Evolutionary conservation across 2,888 invertebrate genomes (phyloP).

Genomic region (Epinotia bilunana): DNA sequence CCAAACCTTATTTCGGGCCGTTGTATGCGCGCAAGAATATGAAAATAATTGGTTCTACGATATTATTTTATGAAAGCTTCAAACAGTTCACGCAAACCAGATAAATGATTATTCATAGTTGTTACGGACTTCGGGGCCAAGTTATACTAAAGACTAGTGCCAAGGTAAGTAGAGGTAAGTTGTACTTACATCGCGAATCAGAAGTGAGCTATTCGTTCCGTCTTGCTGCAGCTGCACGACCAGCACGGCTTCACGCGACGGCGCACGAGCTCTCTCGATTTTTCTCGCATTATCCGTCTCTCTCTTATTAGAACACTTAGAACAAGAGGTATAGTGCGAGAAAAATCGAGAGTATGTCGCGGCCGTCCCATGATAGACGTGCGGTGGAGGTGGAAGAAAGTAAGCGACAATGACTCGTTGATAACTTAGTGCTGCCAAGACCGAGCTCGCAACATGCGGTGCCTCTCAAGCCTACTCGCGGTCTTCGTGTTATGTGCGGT

Average conservation of each 20-base stretch:
- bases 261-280: too few species aligned
- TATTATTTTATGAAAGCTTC: not conserved
- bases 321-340: too few species aligned
- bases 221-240: conserved; percentile 50
- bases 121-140: not conserved
- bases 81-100: too few species aligned
- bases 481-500: conserved; percentile 56
- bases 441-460: conserved; percentile 71
- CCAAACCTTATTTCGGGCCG: not conserved
- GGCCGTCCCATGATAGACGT: too few species aligned
- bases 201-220: conserved; percentile 45
- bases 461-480: conserved; percentile 59
- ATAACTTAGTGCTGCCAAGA: conserved; percentile 70
- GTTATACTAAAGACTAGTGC: not conserved
- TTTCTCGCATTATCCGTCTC: too few species aligned
- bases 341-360: too few species aligned
- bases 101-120: too few species aligned
- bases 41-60: not conserved
- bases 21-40: not conserved
- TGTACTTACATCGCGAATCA: not conserved
- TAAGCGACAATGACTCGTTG: conserved; percentile 60
- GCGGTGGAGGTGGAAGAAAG: conserved; percentile 66
- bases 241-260: too few species aligned
- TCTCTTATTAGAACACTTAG: too few species aligned
- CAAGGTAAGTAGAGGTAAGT: not conserved